Conservation (phyloP, 2,113 vertebrate genomes). For the Corydoras sp. region DNA sequence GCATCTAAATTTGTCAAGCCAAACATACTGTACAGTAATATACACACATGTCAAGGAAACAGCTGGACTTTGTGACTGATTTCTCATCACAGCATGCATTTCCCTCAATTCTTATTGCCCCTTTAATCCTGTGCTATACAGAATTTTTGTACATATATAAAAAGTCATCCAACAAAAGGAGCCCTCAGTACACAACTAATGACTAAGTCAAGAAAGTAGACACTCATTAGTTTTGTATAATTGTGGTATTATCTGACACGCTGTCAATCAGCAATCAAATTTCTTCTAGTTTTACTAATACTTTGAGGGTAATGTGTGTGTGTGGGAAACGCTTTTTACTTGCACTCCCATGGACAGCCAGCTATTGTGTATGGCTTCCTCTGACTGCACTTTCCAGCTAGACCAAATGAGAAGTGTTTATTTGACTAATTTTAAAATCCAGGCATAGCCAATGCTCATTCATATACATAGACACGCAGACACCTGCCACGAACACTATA, state of each 20-base stretch:
- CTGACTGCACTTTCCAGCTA: constrained; percentile 38
- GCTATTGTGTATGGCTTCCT: constrained; percentile 48
- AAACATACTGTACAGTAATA: constrained; percentile 25
- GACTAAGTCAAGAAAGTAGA: background rate
- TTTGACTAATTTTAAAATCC: constrained; percentile 41
- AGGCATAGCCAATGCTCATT: constrained; percentile 35
- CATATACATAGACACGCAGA: constrained; percentile 34
- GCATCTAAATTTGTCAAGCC: constrained; percentile 10
- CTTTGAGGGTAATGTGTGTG: constrained; percentile 21
- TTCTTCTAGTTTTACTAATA: background rate
- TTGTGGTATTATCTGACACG: background rate
- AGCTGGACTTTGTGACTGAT: constrained; percentile 28
- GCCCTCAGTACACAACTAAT: background rate
- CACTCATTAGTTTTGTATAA: background rate
- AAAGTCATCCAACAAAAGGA: constrained; percentile 9
- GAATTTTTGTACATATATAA: constrained; percentile 22
- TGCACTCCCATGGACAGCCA: constrained; percentile 44
- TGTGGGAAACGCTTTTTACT: constrained; percentile 43
- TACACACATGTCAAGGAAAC: constrained; percentile 37
- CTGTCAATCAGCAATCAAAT: constrained; percentile 4
- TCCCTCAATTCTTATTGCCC: constrained; percentile 42
- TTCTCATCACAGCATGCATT: constrained; percentile 42
- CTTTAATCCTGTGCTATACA: constrained; percentile 38
- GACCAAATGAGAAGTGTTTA: constrained; percentile 39
- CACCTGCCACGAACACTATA: background rate